Conservation (phyloP, 1,140 invertebrate species). For the Megalonaias nervosa region DNA sequence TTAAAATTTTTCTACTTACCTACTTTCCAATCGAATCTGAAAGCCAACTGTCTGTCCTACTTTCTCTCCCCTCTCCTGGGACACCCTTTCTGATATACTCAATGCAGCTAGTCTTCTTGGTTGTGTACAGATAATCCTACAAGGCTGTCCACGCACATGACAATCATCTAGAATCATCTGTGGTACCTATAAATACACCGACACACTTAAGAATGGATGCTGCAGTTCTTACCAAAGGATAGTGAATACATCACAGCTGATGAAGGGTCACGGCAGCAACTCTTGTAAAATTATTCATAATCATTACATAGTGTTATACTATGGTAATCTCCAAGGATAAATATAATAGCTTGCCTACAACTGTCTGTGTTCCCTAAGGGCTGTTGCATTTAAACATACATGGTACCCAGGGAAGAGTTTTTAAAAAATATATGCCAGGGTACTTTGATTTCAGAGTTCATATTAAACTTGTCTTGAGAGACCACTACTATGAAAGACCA, state of each 20-base stretch:
- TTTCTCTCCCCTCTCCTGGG: constrained; percentile 88
- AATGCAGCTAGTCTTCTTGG: constrained; percentile 93
- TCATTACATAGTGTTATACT: neutral
- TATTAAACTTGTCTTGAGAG: too few relatives aligned
- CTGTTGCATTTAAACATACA: too few relatives aligned
- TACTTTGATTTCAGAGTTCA: too few relatives aligned
- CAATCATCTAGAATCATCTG: constrained; percentile 91
- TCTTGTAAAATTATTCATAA: neutral
- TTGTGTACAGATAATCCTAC: constrained; percentile 93
- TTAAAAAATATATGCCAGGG: too few relatives aligned
- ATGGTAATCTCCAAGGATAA: neutral
- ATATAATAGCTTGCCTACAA: neutral
- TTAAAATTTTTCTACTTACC: constrained; percentile 43
- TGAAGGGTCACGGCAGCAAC: neutral
- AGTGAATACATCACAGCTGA: neutral
- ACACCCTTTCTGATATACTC: constrained; percentile 85
- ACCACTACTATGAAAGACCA: too few relatives aligned
- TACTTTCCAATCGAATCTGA: constrained; percentile 83
- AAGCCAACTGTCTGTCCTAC: constrained; percentile 93
- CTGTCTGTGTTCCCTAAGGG: neutral
- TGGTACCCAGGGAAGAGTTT: too few relatives aligned
- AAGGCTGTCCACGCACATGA: constrained; percentile 77
- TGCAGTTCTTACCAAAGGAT: neutral
- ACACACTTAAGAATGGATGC: constrained; percentile 3
- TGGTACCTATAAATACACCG: constrained; percentile 56